Evolutionary conservation across 2,888 invertebrate genomes (phyloP).

Genomic region (Alitta virens): DNA sequence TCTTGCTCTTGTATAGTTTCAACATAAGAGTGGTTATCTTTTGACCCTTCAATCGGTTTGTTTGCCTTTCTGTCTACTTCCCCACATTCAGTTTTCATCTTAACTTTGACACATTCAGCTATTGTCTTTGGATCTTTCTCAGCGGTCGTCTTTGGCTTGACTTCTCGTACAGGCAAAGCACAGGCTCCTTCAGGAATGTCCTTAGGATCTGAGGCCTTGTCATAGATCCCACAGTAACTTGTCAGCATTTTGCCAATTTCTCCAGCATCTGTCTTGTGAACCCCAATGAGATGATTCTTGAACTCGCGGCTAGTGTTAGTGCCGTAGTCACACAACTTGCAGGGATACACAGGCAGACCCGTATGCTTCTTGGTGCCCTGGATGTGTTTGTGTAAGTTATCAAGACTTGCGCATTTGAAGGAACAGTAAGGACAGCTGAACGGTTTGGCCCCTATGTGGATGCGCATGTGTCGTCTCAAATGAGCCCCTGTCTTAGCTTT

Average conservation of each 20-base stretch:
- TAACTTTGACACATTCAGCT: no score
- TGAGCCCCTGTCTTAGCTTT: conserved; percentile 51
- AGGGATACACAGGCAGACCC: conserved; percentile 76
- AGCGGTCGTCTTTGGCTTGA: conserved; percentile 24
- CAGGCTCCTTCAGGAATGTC: conserved; percentile 18
- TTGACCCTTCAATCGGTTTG: no score
- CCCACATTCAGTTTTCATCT: no score
- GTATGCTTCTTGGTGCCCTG: conserved; percentile 75
- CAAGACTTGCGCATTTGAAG: conserved; percentile 68
- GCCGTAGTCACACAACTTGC: conserved; percentile 65
- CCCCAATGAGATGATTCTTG: conserved; percentile 65
- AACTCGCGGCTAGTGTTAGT: conserved; percentile 71
- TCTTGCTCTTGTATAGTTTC: no score
- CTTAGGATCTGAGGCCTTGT: conserved; percentile 4
- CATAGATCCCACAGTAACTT: conserved; percentile 15
- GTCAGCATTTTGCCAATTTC: conserved; percentile 8
- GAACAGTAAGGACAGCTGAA: conserved; percentile 64
- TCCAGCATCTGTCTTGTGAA: conserved; percentile 57
- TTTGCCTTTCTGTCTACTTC: no score
- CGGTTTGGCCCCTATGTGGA: conserved; percentile 56
- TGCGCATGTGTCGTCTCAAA: conserved; percentile 53
- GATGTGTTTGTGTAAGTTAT: conserved; percentile 85
- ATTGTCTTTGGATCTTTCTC: background rate
- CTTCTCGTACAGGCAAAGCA: conserved; percentile 15
- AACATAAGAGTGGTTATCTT: no score